A percentile compares a stretch with the other conserved stretches of the same genome.
Conservation (phyloP, 2,888 invertebrate genomes). For the Eristalis intricaria region DNA sequence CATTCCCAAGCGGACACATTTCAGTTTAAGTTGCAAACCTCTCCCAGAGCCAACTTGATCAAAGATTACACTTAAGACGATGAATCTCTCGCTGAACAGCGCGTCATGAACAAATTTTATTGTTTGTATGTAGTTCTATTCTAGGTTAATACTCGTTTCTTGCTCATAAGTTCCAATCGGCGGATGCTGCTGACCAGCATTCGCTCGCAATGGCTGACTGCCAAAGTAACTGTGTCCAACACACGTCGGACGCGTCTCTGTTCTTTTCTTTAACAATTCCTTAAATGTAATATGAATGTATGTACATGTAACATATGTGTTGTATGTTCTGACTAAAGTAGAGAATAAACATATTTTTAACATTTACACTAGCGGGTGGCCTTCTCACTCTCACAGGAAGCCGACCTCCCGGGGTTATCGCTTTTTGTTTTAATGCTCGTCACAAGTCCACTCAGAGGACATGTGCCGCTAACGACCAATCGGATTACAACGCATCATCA, state of each 20-base stretch:
- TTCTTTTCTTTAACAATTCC: slow-evolving; percentile 25
- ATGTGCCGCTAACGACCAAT: slow-evolving; percentile 5
- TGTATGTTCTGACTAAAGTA: slow-evolving; percentile 39
- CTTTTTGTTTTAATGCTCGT: background rate
- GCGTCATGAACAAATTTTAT: slow-evolving; percentile 56
- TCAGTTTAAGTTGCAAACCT: slow-evolving; percentile 8
- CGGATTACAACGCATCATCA: slow-evolving; percentile 5
- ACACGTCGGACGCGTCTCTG: slow-evolving; percentile 14
- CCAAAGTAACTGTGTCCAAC: slow-evolving; percentile 60
- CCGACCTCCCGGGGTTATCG: slow-evolving; percentile 55
- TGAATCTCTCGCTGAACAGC: slow-evolving; percentile 41
- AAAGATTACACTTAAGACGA: slow-evolving; percentile 55
- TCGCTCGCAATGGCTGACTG: slow-evolving; percentile 35
- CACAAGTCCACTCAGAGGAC: background rate
- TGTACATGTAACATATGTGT: background rate
- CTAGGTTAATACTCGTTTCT: slow-evolving; percentile 41
- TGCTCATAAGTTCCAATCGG: slow-evolving; percentile 49
- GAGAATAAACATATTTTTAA: slow-evolving; percentile 63
- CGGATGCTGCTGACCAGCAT: background rate
- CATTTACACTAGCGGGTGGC: slow-evolving; percentile 8
- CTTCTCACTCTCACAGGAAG: background rate
- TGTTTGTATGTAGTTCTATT: slow-evolving; percentile 40
- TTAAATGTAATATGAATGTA: slow-evolving; percentile 32
- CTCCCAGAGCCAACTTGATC: slow-evolving; percentile 35
- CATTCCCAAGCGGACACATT: slow-evolving; percentile 10